phyloP scores from a whole-genome alignment of 2,888 invertebrate genomes.

The Stictocephala bisonia region DNA sequence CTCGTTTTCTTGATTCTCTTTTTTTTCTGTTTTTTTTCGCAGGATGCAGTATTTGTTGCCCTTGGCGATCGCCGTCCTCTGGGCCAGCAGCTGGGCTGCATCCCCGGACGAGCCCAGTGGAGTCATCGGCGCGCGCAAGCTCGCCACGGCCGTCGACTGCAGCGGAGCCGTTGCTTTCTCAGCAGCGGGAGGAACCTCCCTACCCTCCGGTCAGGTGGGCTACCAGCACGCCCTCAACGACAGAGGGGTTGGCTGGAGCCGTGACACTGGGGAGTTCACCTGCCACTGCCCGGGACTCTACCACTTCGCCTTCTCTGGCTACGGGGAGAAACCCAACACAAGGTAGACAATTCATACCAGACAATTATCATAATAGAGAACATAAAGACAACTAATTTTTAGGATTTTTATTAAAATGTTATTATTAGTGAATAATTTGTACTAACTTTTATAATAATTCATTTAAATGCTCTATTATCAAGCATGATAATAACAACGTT shows the following conservation, averaged over 20 bases:
- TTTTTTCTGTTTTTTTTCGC: too few relatives aligned
- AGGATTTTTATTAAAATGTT: too few relatives aligned
- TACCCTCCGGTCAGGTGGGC: conserved; percentile 55
- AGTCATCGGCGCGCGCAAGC: conserved; percentile 64
- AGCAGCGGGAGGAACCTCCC: conserved; percentile 58
- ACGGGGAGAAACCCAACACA: conserved; percentile 58
- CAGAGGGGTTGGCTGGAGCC: conserved; percentile 65
- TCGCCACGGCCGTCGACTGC: conserved; percentile 65
- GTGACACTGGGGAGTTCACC: conserved; percentile 65
- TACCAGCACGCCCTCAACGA: conserved; percentile 63
- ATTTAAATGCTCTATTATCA: too few relatives aligned
- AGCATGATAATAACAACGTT: too few relatives aligned
- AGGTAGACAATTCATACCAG: conserved; percentile 44
- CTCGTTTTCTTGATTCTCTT: too few relatives aligned
- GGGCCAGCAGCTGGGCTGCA: conserved; percentile 60
- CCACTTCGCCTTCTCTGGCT: conserved; percentile 65
- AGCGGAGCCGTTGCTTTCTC: conserved; percentile 64
- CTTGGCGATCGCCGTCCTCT: conserved; percentile 48
- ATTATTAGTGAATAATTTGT: too few relatives aligned
- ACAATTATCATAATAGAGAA: background rate
- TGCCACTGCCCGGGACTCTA: conserved; percentile 66
- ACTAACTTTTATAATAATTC: too few relatives aligned
- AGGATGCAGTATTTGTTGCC: background rate
- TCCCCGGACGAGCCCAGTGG: conserved; percentile 62
- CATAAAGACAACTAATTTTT: too few relatives aligned